These are phyloP conservation scores for Sminthurinus aureus DNA, from an alignment of 2,888 invertebrate genomes.

Conservation along the genomic window DNA sequence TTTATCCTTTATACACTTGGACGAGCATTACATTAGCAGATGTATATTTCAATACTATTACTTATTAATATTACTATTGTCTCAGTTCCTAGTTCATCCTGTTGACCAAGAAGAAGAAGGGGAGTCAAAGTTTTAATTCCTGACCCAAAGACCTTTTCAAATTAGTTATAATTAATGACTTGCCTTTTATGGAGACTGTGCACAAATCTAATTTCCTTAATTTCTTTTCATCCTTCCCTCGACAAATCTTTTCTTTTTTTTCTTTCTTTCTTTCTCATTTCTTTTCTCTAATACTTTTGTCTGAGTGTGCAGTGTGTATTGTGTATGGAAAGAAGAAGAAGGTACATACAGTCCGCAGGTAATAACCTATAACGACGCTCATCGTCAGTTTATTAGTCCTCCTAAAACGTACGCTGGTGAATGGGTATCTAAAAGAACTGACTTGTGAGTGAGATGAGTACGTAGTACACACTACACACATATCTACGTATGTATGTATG, in stretches of 20 bases:
- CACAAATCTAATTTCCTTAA: slow-evolving; percentile 41
- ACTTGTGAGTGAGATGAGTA: not conserved
- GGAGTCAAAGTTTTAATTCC: slow-evolving; percentile 25
- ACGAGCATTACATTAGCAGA: too few species aligned
- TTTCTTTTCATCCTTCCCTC: slow-evolving; percentile 27
- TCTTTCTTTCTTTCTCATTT: slow-evolving; percentile 10
- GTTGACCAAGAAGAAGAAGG: not conserved
- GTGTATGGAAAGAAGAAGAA: not conserved
- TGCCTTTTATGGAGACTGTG: slow-evolving; percentile 39
- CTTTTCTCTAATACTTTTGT: too few species aligned
- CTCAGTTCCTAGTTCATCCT: not conserved
- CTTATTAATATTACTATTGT: not conserved
- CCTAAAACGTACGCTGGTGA: not conserved
- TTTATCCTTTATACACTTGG: too few species aligned
- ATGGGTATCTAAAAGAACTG: not conserved
- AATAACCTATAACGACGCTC: slow-evolving; percentile 8
- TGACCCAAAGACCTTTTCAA: slow-evolving; percentile 41
- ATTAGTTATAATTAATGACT: slow-evolving; percentile 50
- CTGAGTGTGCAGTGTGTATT: too few species aligned
- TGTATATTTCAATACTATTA: too few species aligned
- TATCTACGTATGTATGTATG: too few species aligned
- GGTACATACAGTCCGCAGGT: not conserved
- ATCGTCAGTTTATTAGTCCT: not conserved
- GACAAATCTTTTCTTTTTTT: slow-evolving; percentile 17
- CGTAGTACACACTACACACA: not conserved